Evolutionary conservation across 2,888 invertebrate species (phyloP).

Genomic region (Eupithecia pulchellata): DNA sequence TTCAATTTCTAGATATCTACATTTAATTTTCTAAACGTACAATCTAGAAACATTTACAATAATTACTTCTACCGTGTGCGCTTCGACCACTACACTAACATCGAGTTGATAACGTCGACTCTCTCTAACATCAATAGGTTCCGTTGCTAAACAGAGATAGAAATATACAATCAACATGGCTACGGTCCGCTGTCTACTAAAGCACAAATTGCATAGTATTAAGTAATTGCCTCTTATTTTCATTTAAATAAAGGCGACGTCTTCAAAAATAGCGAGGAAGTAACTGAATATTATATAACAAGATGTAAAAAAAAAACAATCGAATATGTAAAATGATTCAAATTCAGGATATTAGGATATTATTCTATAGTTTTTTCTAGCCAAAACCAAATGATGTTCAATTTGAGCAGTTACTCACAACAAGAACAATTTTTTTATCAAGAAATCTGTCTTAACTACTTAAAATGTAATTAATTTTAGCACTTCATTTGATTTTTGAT

Average conservation of each 20-base stretch:
- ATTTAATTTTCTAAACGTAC: conserved; percentile 33
- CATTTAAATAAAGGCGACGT: neutral
- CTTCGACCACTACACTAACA: conserved; percentile 35
- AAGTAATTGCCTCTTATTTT: neutral
- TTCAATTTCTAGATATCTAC: conserved; percentile 25
- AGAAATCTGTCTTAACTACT: too few relatives aligned
- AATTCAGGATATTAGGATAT: neutral
- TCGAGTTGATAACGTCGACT: conserved; percentile 32
- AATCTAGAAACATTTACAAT: conserved; percentile 31
- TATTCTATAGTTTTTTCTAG: too few relatives aligned
- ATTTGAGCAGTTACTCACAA: too few relatives aligned
- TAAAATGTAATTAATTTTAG: too few relatives aligned
- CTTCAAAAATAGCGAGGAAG: neutral
- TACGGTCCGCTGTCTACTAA: conserved; percentile 21
- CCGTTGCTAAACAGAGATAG: conserved; percentile 33
- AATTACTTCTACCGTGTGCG: conserved; percentile 43
- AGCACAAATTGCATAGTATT: neutral
- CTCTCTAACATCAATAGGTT: conserved; percentile 32
- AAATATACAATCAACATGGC: conserved; percentile 27
- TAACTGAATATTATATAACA: neutral
- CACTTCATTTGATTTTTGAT: too few relatives aligned
- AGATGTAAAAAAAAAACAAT: neutral
- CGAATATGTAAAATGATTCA: neutral
- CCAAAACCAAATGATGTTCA: too few relatives aligned
- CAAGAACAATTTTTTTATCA: too few relatives aligned